phyloP scores from a whole-genome alignment of 2,888 invertebrate genomes.

The Cheiracanthium punctorium region DNA sequence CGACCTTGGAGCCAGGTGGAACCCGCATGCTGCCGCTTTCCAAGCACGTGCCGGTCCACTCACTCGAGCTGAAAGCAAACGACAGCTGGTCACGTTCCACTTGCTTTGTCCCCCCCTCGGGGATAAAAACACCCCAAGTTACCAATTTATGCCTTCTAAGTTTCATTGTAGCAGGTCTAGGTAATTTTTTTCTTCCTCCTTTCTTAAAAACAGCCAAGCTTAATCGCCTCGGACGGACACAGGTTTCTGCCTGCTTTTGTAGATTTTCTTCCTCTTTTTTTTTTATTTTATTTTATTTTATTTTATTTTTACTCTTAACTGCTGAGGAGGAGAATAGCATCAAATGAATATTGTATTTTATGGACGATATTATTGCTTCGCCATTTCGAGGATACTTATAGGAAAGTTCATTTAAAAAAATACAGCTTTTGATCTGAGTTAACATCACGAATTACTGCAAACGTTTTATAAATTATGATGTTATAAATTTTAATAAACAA shows the following conservation, averaged over 20 bases:
- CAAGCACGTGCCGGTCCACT: background rate
- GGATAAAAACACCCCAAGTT: background rate
- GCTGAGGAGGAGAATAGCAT: too few species aligned
- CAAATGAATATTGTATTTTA: too few species aligned
- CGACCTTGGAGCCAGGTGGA: conserved; percentile 15
- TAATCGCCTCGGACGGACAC: background rate
- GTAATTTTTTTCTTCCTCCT: background rate
- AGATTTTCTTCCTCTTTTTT: too few species aligned
- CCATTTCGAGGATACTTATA: too few species aligned
- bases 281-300: too few species aligned
- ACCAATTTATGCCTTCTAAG: background rate
- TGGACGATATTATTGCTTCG: too few species aligned
- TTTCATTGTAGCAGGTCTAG: background rate
- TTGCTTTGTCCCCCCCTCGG: background rate
- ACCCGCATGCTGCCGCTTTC: conserved; percentile 6
- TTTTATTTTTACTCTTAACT: too few species aligned
- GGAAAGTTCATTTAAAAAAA: too few species aligned
- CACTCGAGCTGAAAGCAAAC: background rate
- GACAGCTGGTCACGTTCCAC: conserved; percentile 10
- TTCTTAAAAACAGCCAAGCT: background rate
- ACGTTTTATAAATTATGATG: too few species aligned
- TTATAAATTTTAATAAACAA: too few species aligned
- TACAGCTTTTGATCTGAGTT: too few species aligned
- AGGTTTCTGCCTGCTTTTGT: background rate
- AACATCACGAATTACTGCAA: too few species aligned